A percentile compares a stretch with the other conserved stretches of the same genome.
Evolutionary conservation across 2,797 vertebrate genomes (phyloP).

Genomic region (Hydrophis major): DNA sequence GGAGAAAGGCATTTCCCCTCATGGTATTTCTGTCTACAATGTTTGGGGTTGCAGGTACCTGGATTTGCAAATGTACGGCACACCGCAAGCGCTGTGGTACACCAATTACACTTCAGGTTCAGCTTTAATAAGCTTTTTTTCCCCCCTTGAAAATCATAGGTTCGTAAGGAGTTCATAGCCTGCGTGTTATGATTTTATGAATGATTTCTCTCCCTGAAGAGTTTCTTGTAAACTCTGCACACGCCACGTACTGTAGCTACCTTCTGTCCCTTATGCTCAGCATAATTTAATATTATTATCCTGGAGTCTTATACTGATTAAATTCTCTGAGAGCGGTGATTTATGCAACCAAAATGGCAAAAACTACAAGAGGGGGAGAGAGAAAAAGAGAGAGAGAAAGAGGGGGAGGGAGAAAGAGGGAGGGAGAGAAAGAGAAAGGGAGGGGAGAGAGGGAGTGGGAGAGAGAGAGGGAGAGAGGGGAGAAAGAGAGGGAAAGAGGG

Average conservation of each 20-base stretch:
- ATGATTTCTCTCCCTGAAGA: neutral
- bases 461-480: too few relatives aligned
- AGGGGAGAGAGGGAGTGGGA: too few relatives aligned
- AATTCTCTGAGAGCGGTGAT: neutral
- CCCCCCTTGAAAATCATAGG: neutral
- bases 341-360: neutral
- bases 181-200: neutral
- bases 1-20: neutral
- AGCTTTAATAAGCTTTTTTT: neutral
- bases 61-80: neutral
- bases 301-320: neutral
- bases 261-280: neutral
- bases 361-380: too few relatives aligned
- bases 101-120: neutral
- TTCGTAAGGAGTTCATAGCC: neutral
- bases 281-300: neutral
- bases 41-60: neutral
- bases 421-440: too few relatives aligned
- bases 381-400: too few relatives aligned
- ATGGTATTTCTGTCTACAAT: neutral
- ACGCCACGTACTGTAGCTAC: neutral
- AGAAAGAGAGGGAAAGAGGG: accelerated
- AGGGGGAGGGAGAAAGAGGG: too few relatives aligned
- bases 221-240: neutral
- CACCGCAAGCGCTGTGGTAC: neutral